Conservation (phyloP, 2,797 vertebrate genomes). For the Apogon talboti region DNA sequence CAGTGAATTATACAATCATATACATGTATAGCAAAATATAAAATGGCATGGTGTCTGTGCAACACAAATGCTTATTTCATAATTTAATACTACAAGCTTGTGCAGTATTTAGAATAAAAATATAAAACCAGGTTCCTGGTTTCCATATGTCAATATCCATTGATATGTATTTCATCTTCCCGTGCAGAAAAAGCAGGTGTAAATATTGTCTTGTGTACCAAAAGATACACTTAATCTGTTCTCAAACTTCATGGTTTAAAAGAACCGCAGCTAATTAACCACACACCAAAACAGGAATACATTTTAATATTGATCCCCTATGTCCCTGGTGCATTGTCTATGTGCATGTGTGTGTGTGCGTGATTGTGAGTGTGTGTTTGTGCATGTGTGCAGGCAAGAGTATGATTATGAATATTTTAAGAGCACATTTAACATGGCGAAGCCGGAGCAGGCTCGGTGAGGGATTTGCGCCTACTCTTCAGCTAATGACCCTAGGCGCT, state of each 20-base stretch:
- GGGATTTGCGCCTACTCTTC: conserved; percentile 87
- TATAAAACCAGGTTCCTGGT: conserved; percentile 24
- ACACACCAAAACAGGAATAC: conserved; percentile 86
- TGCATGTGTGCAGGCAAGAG: conserved; percentile 73
- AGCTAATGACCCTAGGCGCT: conserved; percentile 89
- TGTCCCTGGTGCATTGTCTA: conserved; percentile 78
- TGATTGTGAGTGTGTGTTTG: conserved; percentile 47
- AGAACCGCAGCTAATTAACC: conserved; percentile 88
- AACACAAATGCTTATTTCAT: conserved; percentile 24
- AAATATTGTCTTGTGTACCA: conserved; percentile 76
- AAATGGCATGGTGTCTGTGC: conserved; percentile 13
- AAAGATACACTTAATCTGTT: conserved; percentile 84
- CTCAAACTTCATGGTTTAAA: conserved; percentile 85
- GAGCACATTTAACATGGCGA: conserved; percentile 87
- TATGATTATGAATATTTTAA: conserved; percentile 92
- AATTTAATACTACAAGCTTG: conserved; percentile 17
- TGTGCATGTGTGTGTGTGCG: too few relatives aligned
- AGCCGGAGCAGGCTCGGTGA: conserved; percentile 81
- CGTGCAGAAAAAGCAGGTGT: conserved; percentile 57
- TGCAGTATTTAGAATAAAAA: conserved; percentile 1
- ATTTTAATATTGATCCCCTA: conserved; percentile 87
- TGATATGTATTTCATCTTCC: conserved; percentile 56
- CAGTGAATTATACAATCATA: conserved; percentile 26
- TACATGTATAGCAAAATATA: conserved; percentile 12
- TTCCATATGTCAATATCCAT: conserved; percentile 59